Evolutionary conservation across 2,797 vertebrate genomes (phyloP).

Genomic region (Diplodus sargus): DNA sequence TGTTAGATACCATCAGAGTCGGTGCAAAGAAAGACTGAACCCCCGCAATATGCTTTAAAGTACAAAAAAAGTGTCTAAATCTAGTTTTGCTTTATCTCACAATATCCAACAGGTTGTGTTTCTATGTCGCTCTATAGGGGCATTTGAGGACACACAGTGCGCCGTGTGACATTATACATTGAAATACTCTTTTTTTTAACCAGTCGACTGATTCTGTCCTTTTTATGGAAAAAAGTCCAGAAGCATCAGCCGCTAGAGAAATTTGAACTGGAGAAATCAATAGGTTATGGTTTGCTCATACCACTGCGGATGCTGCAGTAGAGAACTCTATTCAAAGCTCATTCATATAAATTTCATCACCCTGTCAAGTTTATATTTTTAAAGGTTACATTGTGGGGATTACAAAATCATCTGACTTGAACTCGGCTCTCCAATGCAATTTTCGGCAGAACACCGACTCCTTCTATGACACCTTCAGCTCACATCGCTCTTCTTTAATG

Average conservation of each 20-base stretch:
- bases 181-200: constrained; percentile 1
- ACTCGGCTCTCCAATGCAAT: not conserved
- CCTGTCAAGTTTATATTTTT: constrained; percentile 23
- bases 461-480: not conserved
- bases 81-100: constrained; percentile 16
- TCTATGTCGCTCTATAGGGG: constrained; percentile 1
- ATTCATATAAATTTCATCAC: constrained; percentile 14
- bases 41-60: not conserved
- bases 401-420: constrained; percentile 8
- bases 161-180: not conserved
- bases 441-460: not conserved
- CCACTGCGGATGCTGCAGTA: not conserved
- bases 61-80: constrained; percentile 4
- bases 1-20: constrained; percentile 2
- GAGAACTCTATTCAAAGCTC: constrained; percentile 17
- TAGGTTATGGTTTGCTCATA: constrained; percentile 35
- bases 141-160: not conserved
- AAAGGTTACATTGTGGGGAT: constrained; percentile 30
- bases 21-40: constrained; percentile 20
- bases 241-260: constrained; percentile 14
- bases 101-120: not conserved
- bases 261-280: constrained; percentile 33
- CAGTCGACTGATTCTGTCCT: constrained; percentile 4
- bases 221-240: constrained; percentile 21
- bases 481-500: not conserved